Conservation (phyloP, 2,888 invertebrate genomes). For the Unio delphinus region DNA sequence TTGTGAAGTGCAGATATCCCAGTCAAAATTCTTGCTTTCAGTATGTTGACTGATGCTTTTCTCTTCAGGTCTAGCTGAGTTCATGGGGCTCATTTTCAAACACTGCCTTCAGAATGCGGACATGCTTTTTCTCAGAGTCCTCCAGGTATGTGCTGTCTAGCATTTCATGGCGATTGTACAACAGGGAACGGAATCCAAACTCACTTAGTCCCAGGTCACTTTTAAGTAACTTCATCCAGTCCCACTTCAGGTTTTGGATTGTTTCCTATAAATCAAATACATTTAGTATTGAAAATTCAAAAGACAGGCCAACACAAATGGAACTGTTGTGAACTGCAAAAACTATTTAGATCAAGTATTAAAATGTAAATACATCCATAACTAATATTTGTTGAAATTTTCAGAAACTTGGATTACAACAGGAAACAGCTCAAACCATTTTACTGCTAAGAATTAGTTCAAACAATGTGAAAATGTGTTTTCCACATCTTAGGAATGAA, state of each 20-base stretch:
- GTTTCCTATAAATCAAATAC: slow-evolving; percentile 39
- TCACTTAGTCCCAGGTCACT: slow-evolving; percentile 67
- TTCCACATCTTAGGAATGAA: too few species aligned
- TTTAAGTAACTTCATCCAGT: slow-evolving; percentile 62
- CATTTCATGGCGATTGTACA: slow-evolving; percentile 67
- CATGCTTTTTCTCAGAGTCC: slow-evolving; percentile 65
- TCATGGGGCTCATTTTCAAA: slow-evolving; percentile 56
- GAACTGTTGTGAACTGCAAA: background rate
- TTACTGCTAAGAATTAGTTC: too few species aligned
- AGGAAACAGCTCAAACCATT: too few species aligned
- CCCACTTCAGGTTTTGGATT: slow-evolving; percentile 49
- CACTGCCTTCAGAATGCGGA: slow-evolving; percentile 53
- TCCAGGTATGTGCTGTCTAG: slow-evolving; percentile 65
- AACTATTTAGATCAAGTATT: too few species aligned
- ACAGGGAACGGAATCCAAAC: slow-evolving; percentile 56
- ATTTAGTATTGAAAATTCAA: background rate
- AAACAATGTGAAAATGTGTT: too few species aligned
- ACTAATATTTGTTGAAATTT: too few species aligned
- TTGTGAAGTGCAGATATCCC: too few species aligned
- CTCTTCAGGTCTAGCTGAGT: slow-evolving; percentile 17
- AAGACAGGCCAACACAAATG: background rate
- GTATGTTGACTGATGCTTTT: too few species aligned
- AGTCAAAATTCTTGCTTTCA: too few species aligned
- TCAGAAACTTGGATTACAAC: too few species aligned
- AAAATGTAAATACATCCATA: too few species aligned